Evolutionary conservation across 2,888 invertebrate species (phyloP).

Genomic region (Fragum whitleyi): DNA sequence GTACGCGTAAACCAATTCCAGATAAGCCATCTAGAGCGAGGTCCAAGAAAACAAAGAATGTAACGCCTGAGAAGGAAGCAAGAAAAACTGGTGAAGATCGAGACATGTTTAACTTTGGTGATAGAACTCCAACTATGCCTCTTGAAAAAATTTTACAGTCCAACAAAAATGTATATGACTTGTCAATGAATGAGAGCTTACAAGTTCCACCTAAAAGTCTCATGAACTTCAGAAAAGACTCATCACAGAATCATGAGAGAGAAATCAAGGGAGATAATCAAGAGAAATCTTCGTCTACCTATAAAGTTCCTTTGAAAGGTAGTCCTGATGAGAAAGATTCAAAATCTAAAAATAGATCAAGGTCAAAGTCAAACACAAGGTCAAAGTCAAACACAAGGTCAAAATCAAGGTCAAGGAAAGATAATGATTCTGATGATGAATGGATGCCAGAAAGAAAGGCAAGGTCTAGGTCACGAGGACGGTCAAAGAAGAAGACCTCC

Average conservation of each 20-base stretch:
- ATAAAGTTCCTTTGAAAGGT: slow-evolving; percentile 55
- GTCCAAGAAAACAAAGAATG: slow-evolving; percentile 68
- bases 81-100: slow-evolving; percentile 47
- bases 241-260: neutral
- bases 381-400: slow-evolving; percentile 51
- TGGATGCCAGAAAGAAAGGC: neutral
- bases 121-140: slow-evolving; percentile 59
- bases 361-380: slow-evolving; percentile 29
- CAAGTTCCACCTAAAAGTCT: slow-evolving; percentile 34
- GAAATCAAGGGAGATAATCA: slow-evolving; percentile 15
- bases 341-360: slow-evolving; percentile 33
- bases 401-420: slow-evolving; percentile 33
- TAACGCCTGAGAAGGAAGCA: slow-evolving; percentile 66
- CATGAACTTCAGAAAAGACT: slow-evolving; percentile 33
- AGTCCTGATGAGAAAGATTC: slow-evolving; percentile 40
- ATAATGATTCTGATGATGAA: slow-evolving; percentile 29
- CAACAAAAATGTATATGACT: slow-evolving; percentile 66
- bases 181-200: slow-evolving; percentile 73
- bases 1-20: slow-evolving; percentile 74
- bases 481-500: neutral
- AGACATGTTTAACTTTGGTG: slow-evolving; percentile 64
- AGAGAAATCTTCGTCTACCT: slow-evolving; percentile 40
- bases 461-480: slow-evolving; percentile 18
- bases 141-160: slow-evolving; percentile 44
- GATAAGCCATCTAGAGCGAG: slow-evolving; percentile 67